phyloP scores from a whole-genome alignment of 2,888 invertebrate species.

The Agrochola circellaris region DNA sequence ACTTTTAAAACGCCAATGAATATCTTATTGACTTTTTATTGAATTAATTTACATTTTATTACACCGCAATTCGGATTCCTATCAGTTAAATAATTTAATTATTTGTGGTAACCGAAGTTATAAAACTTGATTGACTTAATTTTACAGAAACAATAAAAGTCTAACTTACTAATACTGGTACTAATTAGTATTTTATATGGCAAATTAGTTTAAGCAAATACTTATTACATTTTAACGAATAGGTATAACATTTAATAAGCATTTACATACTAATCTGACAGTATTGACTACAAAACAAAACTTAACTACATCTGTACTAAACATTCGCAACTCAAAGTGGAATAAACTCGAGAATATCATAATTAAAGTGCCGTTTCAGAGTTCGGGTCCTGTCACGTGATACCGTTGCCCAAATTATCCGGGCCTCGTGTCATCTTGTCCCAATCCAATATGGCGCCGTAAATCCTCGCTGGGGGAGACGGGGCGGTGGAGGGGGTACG shows the following conservation, averaged over 20 bases:
- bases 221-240: not conserved
- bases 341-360: conserved; percentile 86
- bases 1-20: conserved; percentile 82
- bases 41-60: conserved; percentile 76
- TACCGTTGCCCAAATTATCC: conserved; percentile 91
- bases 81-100: conserved; percentile 65
- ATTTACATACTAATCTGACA: conserved; percentile 2
- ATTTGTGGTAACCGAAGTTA: conserved; percentile 21
- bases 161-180: not conserved
- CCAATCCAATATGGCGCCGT: conserved; percentile 91
- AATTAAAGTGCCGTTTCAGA: conserved; percentile 89
- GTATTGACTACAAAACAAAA: conserved; percentile 60
- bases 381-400: conserved; percentile 88
- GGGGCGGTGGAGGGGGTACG: conserved; percentile 86
- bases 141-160: not conserved
- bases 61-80: conserved; percentile 49
- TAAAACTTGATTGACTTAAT: conserved; percentile 40
- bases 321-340: conserved; percentile 62
- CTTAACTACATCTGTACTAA: conserved; percentile 62
- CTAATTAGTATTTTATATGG: not conserved
- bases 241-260: no score
- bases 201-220: not conserved
- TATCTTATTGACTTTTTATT: conserved; percentile 79
- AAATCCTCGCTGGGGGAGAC: conserved; percentile 86
- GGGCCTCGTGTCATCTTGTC: conserved; percentile 91